Evolutionary conservation across 2,797 vertebrate species (phyloP), one percentile per base, ranked within the genome.

Genomic region (Premnoplex brunnescens): DNA sequence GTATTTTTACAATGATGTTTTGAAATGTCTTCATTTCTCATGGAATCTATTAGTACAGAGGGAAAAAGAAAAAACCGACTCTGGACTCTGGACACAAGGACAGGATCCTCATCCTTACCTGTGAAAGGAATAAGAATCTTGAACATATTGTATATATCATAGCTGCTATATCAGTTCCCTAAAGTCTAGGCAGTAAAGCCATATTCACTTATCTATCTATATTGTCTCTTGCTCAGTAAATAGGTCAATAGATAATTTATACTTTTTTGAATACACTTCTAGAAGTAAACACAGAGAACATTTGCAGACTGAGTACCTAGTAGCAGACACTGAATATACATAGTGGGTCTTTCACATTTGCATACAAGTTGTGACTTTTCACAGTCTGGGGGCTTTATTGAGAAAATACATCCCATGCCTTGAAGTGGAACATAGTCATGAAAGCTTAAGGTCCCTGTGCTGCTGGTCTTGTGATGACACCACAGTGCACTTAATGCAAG

Each of bases 371-470:
- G 54, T 7, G 2, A 0, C 5, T 60, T 79, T 66, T 74, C 19
- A 43, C 2, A n/a, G 2, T 63, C n/a, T 37, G 17, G 48, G 7
- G 9, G 3, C 9, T 46, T 58, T 73, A n/a, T 16, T 54, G 28
- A 68, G 66, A 67, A 85, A 88, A 52, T 27, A n/a, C 4, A 62
- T 15, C 8, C 24, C 14, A 4, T 13, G 17, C 7, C 22, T 30
- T 64, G 12, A 67, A 77, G 7, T 34, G 30, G 37, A 32, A 1
- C 34, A 32, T 32, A 30, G 52, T 54, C 5, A 2, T 85, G 60
- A 60, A 55, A 69, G 5, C 36, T 69, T 28, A 26, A 4, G 4
- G 8, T 41, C 0, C 1, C 22, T 59, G 10, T 28, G 14, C 18
- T 69, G 24, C 5, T 58, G 32, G 15, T 28, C 3, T 4, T 74